Percentiles rank a stretch among this genome's conserved stretches.
phyloP scores from a whole-genome alignment of 64 coral and sea anemone species.

The Porites lutea region DNA sequence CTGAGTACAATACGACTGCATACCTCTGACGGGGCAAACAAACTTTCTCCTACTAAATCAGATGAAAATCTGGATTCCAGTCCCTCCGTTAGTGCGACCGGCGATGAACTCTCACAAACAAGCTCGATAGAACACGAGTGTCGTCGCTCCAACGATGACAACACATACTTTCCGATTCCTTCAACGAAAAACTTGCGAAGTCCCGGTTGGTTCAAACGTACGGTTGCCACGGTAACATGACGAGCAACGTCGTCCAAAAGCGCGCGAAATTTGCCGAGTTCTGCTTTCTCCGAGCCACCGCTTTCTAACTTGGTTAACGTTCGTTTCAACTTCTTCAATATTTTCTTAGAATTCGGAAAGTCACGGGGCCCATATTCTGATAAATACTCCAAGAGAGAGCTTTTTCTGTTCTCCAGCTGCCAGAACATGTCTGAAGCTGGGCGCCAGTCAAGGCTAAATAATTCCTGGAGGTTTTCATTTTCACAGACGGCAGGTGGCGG shows the following conservation, averaged over 20 bases:
- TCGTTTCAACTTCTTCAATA: not conserved
- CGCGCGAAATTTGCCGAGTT: not conserved
- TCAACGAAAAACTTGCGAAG: slow-evolving; percentile 7
- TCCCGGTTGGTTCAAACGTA: not conserved
- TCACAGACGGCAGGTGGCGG: not conserved
- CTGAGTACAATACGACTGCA: no score
- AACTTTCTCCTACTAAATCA: not conserved
- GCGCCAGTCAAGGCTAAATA: not conserved
- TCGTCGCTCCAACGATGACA: not conserved
- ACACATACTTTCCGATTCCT: not conserved
- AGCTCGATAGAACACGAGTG: slow-evolving; percentile 8
- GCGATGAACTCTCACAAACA: not conserved
- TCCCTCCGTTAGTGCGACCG: not conserved
- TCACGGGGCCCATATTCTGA: not conserved
- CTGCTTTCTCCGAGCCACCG: not conserved
- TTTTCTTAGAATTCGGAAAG: slow-evolving; percentile 6
- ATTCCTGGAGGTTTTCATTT: not conserved
- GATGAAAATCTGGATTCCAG: not conserved
- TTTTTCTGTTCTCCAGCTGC: not conserved
- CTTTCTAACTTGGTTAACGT: not conserved
- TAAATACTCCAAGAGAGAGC: not conserved
- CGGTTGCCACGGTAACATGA: slow-evolving; percentile 15
- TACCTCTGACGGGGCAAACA: no score
- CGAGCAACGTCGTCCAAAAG: not conserved
- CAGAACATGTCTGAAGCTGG: not conserved